A percentile compares a stretch with the other conserved stretches of the same genome.
These are phyloP conservation scores for Chloroceryle inda DNA, from an alignment of 2,797 vertebrate species.

Conservation along the genomic window DNA sequence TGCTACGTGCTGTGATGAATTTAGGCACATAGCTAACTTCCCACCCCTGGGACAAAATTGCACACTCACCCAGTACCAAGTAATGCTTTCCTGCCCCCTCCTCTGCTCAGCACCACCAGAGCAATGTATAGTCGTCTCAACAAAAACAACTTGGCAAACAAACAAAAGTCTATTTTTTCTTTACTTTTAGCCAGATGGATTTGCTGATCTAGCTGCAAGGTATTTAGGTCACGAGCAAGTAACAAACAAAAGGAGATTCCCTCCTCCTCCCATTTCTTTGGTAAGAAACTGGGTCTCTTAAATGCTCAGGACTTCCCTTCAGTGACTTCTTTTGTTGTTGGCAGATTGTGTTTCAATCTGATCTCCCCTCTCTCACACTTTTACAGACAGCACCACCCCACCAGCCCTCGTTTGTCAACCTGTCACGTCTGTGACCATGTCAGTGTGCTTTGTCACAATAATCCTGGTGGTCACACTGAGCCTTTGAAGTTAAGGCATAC, in stretches of 20 bases:
- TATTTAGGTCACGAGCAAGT: constrained; percentile 49
- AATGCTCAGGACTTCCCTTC: constrained; percentile 41
- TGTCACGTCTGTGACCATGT: constrained; percentile 23
- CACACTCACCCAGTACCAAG: background rate
- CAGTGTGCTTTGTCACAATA: constrained; percentile 51
- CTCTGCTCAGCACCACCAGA: background rate
- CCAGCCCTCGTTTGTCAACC: constrained; percentile 52
- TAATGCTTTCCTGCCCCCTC: background rate
- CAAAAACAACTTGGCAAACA: background rate
- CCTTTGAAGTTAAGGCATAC: constrained; percentile 56
- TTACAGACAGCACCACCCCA: constrained; percentile 38
- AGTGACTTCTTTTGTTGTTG: constrained; percentile 61
- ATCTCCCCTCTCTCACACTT: constrained; percentile 60
- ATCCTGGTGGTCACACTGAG: background rate
- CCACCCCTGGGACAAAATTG: background rate
- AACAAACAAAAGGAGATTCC: constrained; percentile 53
- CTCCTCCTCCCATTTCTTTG: constrained; percentile 22
- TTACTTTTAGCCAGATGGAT: constrained; percentile 26
- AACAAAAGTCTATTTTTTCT: background rate
- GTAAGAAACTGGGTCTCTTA: constrained; percentile 17
- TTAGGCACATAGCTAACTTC: background rate
- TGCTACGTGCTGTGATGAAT: background rate
- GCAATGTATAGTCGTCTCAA: background rate
- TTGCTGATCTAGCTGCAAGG: constrained; percentile 32
- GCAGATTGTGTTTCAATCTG: constrained; percentile 65